These are phyloP conservation scores for Trichogramma pretiosum DNA, from an alignment of 1,140 invertebrate genomes.

Conservation along the genomic window DNA sequence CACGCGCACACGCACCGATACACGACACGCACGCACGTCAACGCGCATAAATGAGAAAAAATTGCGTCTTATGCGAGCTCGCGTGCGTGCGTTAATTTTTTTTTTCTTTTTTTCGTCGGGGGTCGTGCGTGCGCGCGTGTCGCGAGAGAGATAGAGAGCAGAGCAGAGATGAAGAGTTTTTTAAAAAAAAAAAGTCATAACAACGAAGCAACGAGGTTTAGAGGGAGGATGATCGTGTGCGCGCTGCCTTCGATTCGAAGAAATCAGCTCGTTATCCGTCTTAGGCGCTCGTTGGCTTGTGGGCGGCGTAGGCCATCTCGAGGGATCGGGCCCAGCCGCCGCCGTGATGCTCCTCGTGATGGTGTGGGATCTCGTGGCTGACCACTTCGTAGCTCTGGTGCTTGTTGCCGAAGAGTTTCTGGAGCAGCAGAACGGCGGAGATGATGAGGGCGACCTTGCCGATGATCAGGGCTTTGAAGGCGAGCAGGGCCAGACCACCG, in stretches of 20 bases:
- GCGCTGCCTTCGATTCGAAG: not conserved
- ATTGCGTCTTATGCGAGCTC: no score
- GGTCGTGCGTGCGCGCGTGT: not conserved
- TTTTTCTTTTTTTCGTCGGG: no score
- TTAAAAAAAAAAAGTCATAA: no score
- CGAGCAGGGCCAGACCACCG: constrained; percentile 67
- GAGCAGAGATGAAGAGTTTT: no score
- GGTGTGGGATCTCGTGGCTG: constrained; percentile 35
- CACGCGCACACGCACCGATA: no score
- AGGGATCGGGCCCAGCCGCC: constrained; percentile 40
- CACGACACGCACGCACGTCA: no score
- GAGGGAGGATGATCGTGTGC: not conserved
- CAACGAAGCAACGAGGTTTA: not conserved
- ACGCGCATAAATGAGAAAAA: no score
- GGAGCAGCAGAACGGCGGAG: constrained; percentile 64
- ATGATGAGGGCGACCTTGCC: constrained; percentile 72
- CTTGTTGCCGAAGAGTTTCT: constrained; percentile 67
- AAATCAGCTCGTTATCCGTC: not conserved
- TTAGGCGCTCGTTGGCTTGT: constrained; percentile 29
- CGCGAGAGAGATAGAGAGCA: not conserved
- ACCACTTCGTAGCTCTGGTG: constrained; percentile 58
- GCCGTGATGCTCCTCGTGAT: constrained; percentile 39
- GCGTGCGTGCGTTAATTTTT: no score
- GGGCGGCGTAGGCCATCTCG: constrained; percentile 40
- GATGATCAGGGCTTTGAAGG: constrained; percentile 72